Evolutionary conservation across 2,113 vertebrate species (phyloP).

Genomic region (Diphyllodes magnificus): DNA sequence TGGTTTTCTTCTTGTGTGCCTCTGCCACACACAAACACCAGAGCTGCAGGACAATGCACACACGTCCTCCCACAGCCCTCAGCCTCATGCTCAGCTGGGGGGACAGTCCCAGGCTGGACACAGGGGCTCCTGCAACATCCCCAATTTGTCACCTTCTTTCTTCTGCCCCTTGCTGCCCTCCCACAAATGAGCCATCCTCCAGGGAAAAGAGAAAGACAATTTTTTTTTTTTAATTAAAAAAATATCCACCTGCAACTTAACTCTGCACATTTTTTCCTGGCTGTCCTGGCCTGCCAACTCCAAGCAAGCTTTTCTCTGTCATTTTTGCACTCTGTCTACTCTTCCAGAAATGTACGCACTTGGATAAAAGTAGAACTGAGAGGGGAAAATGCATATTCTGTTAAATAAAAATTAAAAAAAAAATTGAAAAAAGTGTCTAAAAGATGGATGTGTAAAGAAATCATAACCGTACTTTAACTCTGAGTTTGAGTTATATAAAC

Average conservation of each 20-base stretch:
- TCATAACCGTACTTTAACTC: background rate
- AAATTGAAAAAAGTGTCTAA: constrained; percentile 22
- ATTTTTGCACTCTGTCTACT: constrained; percentile 51
- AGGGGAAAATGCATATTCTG: constrained; percentile 49
- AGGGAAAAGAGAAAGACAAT: background rate
- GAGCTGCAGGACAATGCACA: background rate
- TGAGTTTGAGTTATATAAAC: constrained; percentile 30
- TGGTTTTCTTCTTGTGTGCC: background rate
- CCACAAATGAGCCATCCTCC: background rate
- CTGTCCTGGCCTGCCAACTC: constrained; percentile 39
- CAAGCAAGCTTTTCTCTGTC: constrained; percentile 12
- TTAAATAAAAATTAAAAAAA: background rate
- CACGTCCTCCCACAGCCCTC: accelerated
- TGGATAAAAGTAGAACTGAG: constrained; percentile 58
- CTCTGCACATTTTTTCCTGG: background rate
- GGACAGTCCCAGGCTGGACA: background rate
- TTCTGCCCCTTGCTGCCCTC: background rate
- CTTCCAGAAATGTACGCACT: constrained; percentile 46
- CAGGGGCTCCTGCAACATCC: background rate
- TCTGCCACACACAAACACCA: background rate
- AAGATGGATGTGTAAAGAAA: constrained; percentile 23
- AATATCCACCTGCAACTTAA: constrained; percentile 13
- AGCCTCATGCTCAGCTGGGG: accelerated
- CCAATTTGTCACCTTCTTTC: background rate
- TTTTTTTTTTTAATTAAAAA: background rate